Conservation (phyloP, 2,797 vertebrate genomes). For the Fratercula arctica region DNA sequence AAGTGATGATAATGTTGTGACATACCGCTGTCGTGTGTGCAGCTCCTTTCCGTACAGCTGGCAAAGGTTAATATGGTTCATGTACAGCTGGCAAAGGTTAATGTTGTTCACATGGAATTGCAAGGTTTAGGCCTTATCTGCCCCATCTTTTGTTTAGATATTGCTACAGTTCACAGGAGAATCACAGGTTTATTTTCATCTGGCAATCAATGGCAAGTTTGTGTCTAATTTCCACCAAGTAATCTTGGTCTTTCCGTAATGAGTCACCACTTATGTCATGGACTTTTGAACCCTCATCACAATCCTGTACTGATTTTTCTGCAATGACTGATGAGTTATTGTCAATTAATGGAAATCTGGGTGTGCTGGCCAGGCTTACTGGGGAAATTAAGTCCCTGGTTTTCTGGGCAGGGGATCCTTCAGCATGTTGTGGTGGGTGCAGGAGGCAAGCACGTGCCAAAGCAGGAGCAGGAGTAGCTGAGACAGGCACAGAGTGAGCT, state of each 20-base stretch:
- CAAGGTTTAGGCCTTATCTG: background rate
- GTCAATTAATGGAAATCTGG: background rate
- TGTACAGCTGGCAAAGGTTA: background rate
- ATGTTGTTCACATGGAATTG: background rate
- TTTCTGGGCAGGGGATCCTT: background rate
- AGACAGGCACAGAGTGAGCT: background rate
- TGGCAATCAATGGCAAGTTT: background rate
- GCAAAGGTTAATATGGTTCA: background rate
- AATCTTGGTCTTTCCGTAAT: background rate
- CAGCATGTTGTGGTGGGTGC: rapidly evolving
- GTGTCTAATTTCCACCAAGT: background rate
- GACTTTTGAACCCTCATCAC: background rate
- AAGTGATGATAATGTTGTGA: background rate
- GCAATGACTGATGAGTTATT: background rate
- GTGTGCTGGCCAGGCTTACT: background rate
- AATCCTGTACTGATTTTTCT: background rate
- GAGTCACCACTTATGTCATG: background rate
- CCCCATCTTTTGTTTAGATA: background rate
- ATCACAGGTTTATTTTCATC: background rate
- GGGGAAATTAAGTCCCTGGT: background rate
- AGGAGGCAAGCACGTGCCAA: background rate
- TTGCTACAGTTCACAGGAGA: background rate
- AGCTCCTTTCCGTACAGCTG: background rate
- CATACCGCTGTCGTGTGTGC: background rate
- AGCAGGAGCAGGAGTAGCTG: background rate